Base-by-base conservation (phyloP, 2,888 invertebrate genomes). In the Sinohyriopsis cumingii region DNA sequence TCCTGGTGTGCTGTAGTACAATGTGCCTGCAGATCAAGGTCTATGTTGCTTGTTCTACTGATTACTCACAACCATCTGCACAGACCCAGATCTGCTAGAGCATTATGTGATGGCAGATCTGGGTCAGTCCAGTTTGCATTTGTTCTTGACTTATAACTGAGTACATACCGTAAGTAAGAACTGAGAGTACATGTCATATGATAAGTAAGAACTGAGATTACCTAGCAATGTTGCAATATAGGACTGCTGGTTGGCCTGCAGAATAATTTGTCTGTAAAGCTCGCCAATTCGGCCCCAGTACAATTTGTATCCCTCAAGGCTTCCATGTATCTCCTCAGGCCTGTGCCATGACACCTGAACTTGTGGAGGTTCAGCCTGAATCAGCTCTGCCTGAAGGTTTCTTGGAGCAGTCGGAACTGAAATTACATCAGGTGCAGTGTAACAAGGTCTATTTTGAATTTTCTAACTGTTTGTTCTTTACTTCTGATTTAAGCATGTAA, bases 331-430 rank as follows among this genome's bases (percentile, higher is more conserved):
- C 90, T 95, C 94, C 1, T 94, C 93, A 0, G 99, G 99, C 80
- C 94, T 93, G 15, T 94, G 93, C 99, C 99, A 99, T 89, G 96
- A 96, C 71, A 98, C 92, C 90, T 96, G 95, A 73, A 98, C 94
- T 53, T 96, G 94, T 28, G 95, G 95, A 2, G 96, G 95, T 82
- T 96, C 95, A 77, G 95, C 93, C 89, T 95, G 95, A 84, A 95
- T 92, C 75, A 97, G 93, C 89, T 95, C 95, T 86, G 84, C 88
- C 57, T 88, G 86, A 62, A 91, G 88, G 68, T 90, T 85, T 24
- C 87, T 86, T 6, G 92, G 92, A 60, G 88, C 84, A 25, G 89
- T 86, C 4, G 92, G 92, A 19, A 92, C 92, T 91, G 82, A 62
- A 89, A 82, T 54, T 66, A 45, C 45, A 45, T 45, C 45, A 45